Percentiles rank a stretch among this genome's conserved stretches.
Conservation (phyloP, 2,888 invertebrate species). For the Agrotis puta region DNA sequence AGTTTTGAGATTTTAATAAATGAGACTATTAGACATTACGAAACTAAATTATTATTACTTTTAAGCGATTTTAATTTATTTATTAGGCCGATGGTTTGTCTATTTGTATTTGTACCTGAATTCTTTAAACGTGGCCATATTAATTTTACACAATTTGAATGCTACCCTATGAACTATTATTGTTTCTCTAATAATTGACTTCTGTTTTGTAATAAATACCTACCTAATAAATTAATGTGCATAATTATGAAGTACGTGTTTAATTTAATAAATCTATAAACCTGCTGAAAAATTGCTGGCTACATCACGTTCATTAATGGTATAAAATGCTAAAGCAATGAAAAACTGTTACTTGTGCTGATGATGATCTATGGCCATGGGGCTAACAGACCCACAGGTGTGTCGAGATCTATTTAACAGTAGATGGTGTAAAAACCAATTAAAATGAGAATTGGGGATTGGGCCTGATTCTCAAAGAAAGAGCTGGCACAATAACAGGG, state of each 20-base stretch:
- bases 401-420: background rate
- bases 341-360: too few relatives aligned
- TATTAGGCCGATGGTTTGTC: constrained; percentile 80
- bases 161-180: constrained; percentile 78
- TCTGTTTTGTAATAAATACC: constrained; percentile 86
- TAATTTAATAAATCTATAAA: constrained; percentile 48
- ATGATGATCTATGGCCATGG: too few relatives aligned
- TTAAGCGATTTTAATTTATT: constrained; percentile 82
- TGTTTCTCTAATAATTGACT: constrained; percentile 83
- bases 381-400: too few relatives aligned
- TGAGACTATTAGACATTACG: constrained; percentile 86
- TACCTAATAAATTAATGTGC: constrained; percentile 86
- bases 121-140: constrained; percentile 89
- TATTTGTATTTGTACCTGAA: constrained; percentile 90
- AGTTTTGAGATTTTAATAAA: constrained; percentile 85
- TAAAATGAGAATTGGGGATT: background rate
- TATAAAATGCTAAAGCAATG: background rate
- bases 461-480: background rate
- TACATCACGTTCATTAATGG: background rate
- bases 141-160: constrained; percentile 81
- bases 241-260: constrained; percentile 75
- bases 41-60: constrained; percentile 87
- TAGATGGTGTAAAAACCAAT: background rate
- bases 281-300: too few relatives aligned
- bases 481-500: too few relatives aligned